phyloP scores from a whole-genome alignment of 2,888 invertebrate genomes.

The Macroteleia sp. region DNA sequence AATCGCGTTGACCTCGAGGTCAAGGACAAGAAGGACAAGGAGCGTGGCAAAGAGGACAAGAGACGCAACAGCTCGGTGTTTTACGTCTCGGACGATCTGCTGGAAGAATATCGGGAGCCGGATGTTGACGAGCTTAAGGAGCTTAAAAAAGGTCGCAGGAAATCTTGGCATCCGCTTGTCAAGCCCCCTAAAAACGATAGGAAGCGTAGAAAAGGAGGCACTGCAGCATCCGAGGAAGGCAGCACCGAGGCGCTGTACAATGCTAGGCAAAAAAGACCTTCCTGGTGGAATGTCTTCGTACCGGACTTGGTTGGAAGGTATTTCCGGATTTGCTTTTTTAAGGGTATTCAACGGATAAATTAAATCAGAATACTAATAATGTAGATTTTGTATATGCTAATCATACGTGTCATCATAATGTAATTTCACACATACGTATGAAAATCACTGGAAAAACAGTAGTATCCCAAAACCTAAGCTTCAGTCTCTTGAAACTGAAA shows the following conservation, averaged over 20 bases:
- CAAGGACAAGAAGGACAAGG: conserved; percentile 72
- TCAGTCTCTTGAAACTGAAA: too few relatives aligned
- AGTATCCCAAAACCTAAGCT: too few relatives aligned
- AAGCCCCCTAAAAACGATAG: conserved; percentile 79
- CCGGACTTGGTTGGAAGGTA: conserved; percentile 86
- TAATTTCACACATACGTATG: too few relatives aligned
- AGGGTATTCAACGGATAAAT: too few relatives aligned
- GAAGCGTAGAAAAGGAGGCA: conserved; percentile 85
- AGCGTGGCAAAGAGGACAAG: conserved; percentile 67
- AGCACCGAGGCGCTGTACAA: conserved; percentile 84
- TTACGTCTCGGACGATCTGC: conserved; percentile 78
- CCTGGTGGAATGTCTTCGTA: conserved; percentile 95
- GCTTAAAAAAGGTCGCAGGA: conserved; percentile 86
- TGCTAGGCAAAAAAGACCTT: conserved; percentile 89
- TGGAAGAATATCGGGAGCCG: conserved; percentile 66
- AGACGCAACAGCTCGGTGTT: conserved; percentile 78
- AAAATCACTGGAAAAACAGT: too few relatives aligned
- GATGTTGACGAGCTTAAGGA: conserved; percentile 63
- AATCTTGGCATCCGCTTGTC: conserved; percentile 86
- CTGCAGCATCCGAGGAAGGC: conserved; percentile 81
- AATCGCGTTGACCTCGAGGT: conserved; percentile 65
- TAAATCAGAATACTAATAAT: too few relatives aligned
- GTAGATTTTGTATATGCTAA: too few relatives aligned
- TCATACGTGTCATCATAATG: too few relatives aligned
- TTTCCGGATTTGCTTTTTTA: neutral